A percentile compares a stretch with the other conserved stretches of the same genome.
Conservation (phyloP, 2,113 vertebrate genomes). For the Brachyhypopomus occidentalis region DNA sequence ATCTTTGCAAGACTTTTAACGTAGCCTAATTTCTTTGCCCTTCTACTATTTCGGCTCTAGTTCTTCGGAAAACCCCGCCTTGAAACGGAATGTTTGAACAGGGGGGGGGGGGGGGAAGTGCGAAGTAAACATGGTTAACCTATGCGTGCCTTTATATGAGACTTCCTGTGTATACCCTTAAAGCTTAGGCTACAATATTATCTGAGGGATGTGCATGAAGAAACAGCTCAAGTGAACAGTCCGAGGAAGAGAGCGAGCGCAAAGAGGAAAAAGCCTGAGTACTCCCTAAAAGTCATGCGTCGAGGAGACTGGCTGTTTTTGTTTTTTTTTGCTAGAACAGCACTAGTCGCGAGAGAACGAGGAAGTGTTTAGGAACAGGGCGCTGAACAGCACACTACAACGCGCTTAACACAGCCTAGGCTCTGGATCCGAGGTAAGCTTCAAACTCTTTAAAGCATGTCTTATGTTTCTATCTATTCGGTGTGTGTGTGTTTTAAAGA, state of each 20-base stretch:
- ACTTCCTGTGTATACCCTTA: background rate
- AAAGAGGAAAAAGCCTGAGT: background rate
- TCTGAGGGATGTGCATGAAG: background rate
- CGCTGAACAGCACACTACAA: background rate
- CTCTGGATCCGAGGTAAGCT: conserved; percentile 32
- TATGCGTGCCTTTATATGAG: no score
- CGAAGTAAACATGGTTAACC: background rate
- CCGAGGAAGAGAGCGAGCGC: background rate
- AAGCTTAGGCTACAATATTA: background rate
- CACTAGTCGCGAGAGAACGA: conserved; percentile 29
- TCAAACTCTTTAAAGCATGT: background rate
- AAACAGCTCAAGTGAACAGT: background rate
- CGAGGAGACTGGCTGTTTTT: background rate
- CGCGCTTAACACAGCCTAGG: background rate
- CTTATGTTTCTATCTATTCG: background rate
- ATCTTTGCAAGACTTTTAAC: background rate
- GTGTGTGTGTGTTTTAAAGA: background rate
- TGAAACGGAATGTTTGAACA: background rate
- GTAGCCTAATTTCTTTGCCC: background rate
- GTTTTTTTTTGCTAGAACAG: background rate
- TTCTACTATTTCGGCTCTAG: background rate
- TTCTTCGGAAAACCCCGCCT: background rate
- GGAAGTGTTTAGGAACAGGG: conserved; percentile 39
- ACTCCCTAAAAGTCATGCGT: conserved; percentile 9
- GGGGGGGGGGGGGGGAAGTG: no score